phyloP scores from a whole-genome alignment of 2,797 vertebrate genomes.

The Galago senegalensis region DNA sequence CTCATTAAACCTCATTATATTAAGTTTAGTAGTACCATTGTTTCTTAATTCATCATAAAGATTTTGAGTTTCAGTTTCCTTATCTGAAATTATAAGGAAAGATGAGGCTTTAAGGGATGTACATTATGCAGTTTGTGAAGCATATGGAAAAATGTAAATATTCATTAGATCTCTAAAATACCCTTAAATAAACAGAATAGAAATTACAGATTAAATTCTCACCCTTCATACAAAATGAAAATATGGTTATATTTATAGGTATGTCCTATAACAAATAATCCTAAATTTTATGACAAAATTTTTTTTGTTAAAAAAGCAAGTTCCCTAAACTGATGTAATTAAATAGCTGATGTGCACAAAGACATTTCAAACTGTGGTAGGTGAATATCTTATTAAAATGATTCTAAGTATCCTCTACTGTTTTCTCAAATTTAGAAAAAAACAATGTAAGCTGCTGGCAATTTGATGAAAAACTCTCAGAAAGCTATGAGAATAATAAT shows the following conservation, averaged over 20 bases:
- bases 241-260: background rate
- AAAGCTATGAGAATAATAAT: conserved; percentile 18
- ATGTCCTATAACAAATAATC: background rate
- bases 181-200: background rate
- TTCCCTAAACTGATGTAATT: background rate
- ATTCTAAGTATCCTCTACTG: background rate
- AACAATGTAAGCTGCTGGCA: background rate
- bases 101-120: background rate
- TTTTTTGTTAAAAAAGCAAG: background rate
- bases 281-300: background rate
- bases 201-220: background rate
- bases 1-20: background rate
- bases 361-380: background rate
- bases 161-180: background rate
- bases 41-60: background rate
- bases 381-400: background rate
- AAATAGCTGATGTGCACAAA: background rate
- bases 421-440: conserved; percentile 15
- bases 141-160: background rate
- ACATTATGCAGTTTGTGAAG: background rate
- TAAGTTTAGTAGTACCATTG: background rate
- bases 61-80: no score
- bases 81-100: no score
- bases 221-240: background rate
- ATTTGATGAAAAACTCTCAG: background rate